Evolutionary conservation across 2,113 vertebrate genomes (phyloP).

Genomic region (Anguilla rostrata): DNA sequence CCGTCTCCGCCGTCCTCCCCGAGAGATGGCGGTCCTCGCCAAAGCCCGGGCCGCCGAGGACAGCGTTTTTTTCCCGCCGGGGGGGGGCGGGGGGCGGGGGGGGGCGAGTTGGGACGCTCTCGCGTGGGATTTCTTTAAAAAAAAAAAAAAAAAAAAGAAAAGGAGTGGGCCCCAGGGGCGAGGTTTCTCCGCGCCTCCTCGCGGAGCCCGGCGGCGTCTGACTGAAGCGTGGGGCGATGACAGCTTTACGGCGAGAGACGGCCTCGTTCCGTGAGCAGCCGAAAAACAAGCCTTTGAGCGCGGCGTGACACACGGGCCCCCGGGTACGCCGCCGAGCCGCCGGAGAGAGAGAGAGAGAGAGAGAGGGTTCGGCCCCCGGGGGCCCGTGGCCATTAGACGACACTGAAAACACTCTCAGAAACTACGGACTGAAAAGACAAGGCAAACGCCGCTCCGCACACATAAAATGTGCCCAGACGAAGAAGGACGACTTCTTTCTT

Average conservation of each 20-base stretch:
- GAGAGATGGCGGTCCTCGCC: background rate
- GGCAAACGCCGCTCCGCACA: background rate
- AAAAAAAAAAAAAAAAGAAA: background rate
- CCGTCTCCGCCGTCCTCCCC: background rate
- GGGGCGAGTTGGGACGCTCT: background rate
- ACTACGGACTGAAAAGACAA: background rate
- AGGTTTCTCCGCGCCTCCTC: background rate
- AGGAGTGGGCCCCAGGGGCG: background rate
- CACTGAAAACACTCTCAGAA: background rate
- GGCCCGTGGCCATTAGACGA: background rate
- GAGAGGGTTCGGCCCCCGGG: background rate
- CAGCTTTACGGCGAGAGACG: slow-evolving; percentile 6
- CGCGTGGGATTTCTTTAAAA: background rate
- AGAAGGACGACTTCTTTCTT: background rate
- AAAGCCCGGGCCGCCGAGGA: background rate
- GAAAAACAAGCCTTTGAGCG: background rate
- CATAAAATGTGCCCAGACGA: background rate
- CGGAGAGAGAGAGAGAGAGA: background rate
- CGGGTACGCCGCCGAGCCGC: background rate
- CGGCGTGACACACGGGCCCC: background rate
- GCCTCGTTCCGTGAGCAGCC: background rate
- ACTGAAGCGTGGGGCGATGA: background rate
- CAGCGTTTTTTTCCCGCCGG: background rate
- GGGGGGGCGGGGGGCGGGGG: no score
- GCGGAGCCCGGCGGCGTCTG: background rate